Conservation (phyloP, 1,140 invertebrate genomes). For the Hyphantria cunea region DNA sequence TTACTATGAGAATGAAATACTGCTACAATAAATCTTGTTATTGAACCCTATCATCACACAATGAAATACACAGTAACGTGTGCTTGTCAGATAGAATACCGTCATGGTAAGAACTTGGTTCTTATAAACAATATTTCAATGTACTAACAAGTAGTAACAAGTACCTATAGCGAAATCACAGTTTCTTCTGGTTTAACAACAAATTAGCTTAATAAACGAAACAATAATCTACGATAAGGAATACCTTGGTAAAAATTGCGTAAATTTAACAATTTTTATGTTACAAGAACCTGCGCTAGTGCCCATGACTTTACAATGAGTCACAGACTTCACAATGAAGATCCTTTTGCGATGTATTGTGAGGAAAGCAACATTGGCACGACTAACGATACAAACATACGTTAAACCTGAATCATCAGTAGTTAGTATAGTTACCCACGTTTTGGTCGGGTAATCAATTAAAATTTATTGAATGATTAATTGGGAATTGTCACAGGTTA, state of each 20-base stretch:
- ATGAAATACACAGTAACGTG: slow-evolving; percentile 2
- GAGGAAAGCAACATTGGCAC: slow-evolving; percentile 49
- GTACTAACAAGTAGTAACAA: too few relatives aligned
- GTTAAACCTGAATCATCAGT: slow-evolving; percentile 31
- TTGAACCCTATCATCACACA: background rate
- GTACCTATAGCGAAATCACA: too few relatives aligned
- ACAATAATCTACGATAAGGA: slow-evolving; percentile 23
- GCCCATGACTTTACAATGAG: slow-evolving; percentile 50
- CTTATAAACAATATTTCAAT: background rate
- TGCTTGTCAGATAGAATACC: slow-evolving; percentile 16
- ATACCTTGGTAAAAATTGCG: slow-evolving; percentile 14
- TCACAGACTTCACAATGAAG: slow-evolving; percentile 45
- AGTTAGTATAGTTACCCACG: slow-evolving; percentile 16
- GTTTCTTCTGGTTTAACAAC: background rate
- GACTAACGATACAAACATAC: slow-evolving; percentile 27
- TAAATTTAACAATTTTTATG: slow-evolving; percentile 29
- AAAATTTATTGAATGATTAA: slow-evolving; percentile 57
- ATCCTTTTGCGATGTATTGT: slow-evolving; percentile 30
- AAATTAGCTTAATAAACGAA: slow-evolving; percentile 5
- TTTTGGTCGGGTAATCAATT: slow-evolving; percentile 42
- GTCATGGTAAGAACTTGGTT: slow-evolving; percentile 15
- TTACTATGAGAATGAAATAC: background rate
- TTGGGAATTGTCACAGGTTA: slow-evolving; percentile 37
- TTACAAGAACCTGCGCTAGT: slow-evolving; percentile 3
- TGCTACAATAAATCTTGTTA: slow-evolving; percentile 12